phyloP scores from a whole-genome alignment of 2,113 vertebrate species.

The Takifugu bimaculatus region DNA sequence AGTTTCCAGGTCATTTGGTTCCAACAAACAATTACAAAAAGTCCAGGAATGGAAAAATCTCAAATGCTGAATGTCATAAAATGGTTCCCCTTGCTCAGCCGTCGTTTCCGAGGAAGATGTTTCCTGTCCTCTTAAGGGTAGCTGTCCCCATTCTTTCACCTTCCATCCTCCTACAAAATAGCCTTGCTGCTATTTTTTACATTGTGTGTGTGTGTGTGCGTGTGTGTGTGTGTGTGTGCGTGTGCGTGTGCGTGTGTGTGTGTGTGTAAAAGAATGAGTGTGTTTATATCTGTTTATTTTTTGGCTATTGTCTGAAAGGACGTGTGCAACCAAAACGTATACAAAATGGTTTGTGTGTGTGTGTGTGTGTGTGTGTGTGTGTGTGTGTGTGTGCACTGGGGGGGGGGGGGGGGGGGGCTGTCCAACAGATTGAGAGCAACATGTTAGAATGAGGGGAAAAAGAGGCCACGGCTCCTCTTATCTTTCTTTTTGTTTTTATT shows the following conservation, averaged over 20 bases:
- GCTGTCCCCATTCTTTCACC: constrained; percentile 36
- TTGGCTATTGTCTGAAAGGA: no score
- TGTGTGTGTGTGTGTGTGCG: constrained; percentile 5
- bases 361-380: constrained; percentile 25
- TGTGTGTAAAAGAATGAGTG: constrained; percentile 7
- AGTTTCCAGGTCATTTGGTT: constrained; percentile 3
- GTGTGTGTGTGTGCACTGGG: constrained; percentile 20
- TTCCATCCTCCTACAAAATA: constrained; percentile 52
- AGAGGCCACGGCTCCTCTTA: constrained; percentile 61
- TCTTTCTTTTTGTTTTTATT: constrained; percentile 22
- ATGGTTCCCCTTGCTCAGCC: background rate
- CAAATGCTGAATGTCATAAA: background rate
- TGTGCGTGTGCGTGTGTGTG: constrained; percentile 32
- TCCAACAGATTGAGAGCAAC: constrained; percentile 75
- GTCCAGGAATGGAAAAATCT: no score
- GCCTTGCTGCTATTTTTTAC: constrained; percentile 55
- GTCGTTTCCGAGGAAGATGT: constrained; percentile 21
- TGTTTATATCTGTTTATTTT: no score
- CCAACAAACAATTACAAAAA: background rate
- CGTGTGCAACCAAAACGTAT: no score
- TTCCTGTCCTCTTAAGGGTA: constrained; percentile 26
- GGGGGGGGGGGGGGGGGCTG: constrained; percentile 43
- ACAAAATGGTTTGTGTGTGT: no score
- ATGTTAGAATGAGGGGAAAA: constrained; percentile 70
- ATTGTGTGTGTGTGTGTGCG: constrained; percentile 63